Evolutionary conservation across 2,888 invertebrate genomes (phyloP).

Genomic region (Atethmia centrago): DNA sequence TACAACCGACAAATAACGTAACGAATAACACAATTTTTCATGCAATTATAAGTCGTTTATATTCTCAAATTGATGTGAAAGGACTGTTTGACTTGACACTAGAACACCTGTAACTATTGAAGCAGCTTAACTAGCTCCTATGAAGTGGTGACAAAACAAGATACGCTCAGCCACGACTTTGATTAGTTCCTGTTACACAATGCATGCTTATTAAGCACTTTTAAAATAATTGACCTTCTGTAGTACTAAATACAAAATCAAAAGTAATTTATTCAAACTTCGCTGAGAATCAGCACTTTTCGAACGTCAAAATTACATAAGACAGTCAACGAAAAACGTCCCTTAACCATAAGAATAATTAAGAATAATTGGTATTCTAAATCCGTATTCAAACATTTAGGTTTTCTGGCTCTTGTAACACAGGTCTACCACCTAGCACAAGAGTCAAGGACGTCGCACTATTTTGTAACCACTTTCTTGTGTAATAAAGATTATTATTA

Average conservation of each 20-base stretch:
- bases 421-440: too few species aligned
- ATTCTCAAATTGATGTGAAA: slow-evolving; percentile 29
- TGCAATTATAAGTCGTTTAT: slow-evolving; percentile 9
- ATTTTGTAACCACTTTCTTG: too few species aligned
- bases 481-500: too few species aligned
- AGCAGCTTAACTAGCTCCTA: neutral
- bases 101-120: neutral
- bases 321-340: too few species aligned
- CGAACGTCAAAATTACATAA: too few species aligned
- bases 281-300: too few species aligned
- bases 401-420: too few species aligned
- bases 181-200: slow-evolving; percentile 54
- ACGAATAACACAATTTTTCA: slow-evolving; percentile 1
- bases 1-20: slow-evolving; percentile 8
- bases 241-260: neutral
- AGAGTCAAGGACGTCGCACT: too few species aligned
- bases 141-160: slow-evolving; percentile 36
- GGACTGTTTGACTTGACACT: slow-evolving; percentile 9
- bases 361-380: neutral
- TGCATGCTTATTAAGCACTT: slow-evolving; percentile 16
- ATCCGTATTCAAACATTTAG: neutral
- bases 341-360: too few species aligned
- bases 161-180: slow-evolving; percentile 41
- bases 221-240: slow-evolving; percentile 5
- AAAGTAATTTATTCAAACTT: too few species aligned